These are phyloP conservation scores for Ophonus ardosiacus DNA, from an alignment of 2,888 invertebrate species.

Conservation along the genomic window DNA sequence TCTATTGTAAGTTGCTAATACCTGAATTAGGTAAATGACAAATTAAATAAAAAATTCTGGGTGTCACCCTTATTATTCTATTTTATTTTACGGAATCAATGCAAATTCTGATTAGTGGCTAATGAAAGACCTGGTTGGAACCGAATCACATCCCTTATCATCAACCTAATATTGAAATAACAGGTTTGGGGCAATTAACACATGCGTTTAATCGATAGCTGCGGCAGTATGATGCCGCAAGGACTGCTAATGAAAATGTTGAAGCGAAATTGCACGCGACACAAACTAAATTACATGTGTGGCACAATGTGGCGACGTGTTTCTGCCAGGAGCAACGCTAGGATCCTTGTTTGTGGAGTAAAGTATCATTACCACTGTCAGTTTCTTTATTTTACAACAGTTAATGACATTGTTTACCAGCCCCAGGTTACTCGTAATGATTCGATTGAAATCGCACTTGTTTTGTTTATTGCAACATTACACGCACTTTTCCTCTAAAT, in stretches of 20 bases:
- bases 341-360: conserved; percentile 10
- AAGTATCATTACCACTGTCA: conserved; percentile 48
- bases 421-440: conserved; percentile 9
- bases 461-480: background rate
- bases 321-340: background rate
- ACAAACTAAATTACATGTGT: conserved; percentile 36
- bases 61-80: no score
- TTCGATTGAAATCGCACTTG: background rate
- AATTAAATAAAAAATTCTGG: no score
- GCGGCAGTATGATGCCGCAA: conserved; percentile 22
- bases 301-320: conserved; percentile 39
- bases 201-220: conserved; percentile 38
- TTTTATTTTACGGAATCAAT: background rate
- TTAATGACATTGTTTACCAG: conserved; percentile 47
- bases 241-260: conserved; percentile 47
- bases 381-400: conserved; percentile 29
- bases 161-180: conserved; percentile 14
- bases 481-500: background rate
- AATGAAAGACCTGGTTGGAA: background rate
- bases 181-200: conserved; percentile 40
- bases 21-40: no score
- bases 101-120: background rate
- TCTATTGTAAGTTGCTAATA: no score
- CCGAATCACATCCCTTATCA: background rate
- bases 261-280: conserved; percentile 42